Evolutionary conservation across 2,113 vertebrate genomes (phyloP), one percentile per base, ranked within the genome.

Genomic region (Protobothrops flavoviridis): DNA sequence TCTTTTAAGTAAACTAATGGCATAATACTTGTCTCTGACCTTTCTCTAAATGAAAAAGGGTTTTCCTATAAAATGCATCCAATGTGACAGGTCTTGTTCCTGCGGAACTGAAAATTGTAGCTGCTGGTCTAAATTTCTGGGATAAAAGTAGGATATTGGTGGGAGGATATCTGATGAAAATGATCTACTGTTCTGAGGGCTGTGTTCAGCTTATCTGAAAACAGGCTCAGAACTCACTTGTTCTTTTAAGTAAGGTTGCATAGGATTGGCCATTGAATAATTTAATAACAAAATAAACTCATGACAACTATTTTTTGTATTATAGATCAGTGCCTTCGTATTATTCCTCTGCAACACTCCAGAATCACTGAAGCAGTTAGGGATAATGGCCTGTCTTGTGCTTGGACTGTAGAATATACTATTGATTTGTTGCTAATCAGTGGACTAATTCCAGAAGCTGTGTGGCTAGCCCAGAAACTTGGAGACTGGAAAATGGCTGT

Each of bases 401-500:
- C 99, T 4, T 99, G 99, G 99, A 99, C 99, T 3, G 98, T 98
- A 93, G 98, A 98, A 90, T 99, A 99, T 59, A 96, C 98, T 86
- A 98, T 98, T 91, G 99, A 99, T 94, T 96, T 99, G 92, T 97
- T 99, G 52, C 95, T 99, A 85, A 92, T 99, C 21, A 97, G 98
- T 21, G 99, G 99, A 85, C 98, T 99, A 87, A 92, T 99, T 94
- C 98, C 99, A 52, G 99, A 99, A 94, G 98, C 99, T 17, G 98
- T 97, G 55, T 99, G 99, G 99, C 94, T 99, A 94, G 98, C 98
- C 20, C 97, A 95, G 69, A 97, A 96, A 90, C 98, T 99, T 89
- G 99, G 99, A n/a, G 98, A 99, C 96, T 99, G 99, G 99, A 99
- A 99, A 95, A 98, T 98, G 1, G 98, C 99, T 0, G 97, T 98